Evolutionary conservation across 2,113 vertebrate species (phyloP).

Genomic region (Choloepus hoffmanni): DNA sequence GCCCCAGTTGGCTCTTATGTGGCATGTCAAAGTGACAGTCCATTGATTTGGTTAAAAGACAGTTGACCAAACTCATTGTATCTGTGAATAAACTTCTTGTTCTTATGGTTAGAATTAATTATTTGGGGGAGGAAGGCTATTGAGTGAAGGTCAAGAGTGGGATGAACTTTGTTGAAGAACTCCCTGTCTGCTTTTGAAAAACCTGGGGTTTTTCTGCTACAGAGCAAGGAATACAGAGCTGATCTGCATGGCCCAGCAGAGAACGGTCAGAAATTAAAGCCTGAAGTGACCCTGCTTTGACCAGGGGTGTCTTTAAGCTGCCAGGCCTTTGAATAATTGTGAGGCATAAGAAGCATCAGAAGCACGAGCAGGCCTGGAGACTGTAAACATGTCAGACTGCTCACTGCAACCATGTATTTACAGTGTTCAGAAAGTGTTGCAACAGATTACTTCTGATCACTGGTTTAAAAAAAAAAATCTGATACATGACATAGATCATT

Average conservation of each 20-base stretch:
- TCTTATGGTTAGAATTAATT: background rate
- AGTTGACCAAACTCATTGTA: background rate
- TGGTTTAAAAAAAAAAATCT: background rate
- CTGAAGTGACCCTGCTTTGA: background rate
- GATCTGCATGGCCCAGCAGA: background rate
- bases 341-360: background rate
- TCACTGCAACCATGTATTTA: background rate
- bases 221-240: background rate
- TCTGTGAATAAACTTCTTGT: background rate
- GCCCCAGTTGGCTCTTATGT: background rate
- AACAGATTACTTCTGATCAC: background rate
- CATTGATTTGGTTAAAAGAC: conserved; percentile 11
- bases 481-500: background rate
- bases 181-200: background rate
- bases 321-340: background rate
- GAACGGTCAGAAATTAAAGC: background rate
- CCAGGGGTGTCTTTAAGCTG: background rate
- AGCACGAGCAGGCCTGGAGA: background rate
- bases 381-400: background rate
- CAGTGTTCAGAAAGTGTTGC: background rate
- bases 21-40: background rate
- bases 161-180: background rate
- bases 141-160: background rate
- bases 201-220: background rate
- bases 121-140: background rate